Conservation (phyloP, 2,888 invertebrate genomes). For the Andrena praecox region DNA sequence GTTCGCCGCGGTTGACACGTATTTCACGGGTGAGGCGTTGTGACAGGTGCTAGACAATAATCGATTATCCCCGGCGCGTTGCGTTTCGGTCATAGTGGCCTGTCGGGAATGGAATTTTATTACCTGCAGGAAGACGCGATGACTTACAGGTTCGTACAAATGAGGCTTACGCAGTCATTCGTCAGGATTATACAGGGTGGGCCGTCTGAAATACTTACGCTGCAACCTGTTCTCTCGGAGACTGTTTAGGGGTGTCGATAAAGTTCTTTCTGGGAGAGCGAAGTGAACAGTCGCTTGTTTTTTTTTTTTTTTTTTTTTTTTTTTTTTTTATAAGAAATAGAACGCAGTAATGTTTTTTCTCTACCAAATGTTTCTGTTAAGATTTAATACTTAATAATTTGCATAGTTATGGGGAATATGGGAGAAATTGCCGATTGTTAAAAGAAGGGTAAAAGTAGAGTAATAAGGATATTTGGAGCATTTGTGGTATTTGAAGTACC, state of each 20-base stretch:
- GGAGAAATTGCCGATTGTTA: too few relatives aligned
- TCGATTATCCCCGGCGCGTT: conserved; percentile 40
- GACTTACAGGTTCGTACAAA: conserved; percentile 24
- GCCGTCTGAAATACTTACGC: too few relatives aligned
- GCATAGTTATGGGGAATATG: neutral
- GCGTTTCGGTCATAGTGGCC: conserved; percentile 1
- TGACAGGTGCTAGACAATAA: conserved; percentile 49
- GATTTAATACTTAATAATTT: neutral
- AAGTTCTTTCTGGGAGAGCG: neutral
- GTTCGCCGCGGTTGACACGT: conserved; percentile 49
- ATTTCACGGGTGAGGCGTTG: conserved; percentile 46
- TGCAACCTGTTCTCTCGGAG: too few relatives aligned
- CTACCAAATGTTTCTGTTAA: too few relatives aligned
- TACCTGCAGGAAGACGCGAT: neutral
- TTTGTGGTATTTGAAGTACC: neutral
- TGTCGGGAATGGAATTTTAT: conserved; percentile 8
- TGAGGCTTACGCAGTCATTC: conserved; percentile 11
- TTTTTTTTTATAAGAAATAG: too few relatives aligned
- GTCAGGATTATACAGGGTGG: neutral
- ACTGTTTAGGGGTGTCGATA: too few relatives aligned
- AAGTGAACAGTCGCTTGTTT: too few relatives aligned
- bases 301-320: too few relatives aligned
- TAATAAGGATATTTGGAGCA: neutral
- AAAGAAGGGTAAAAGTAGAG: too few relatives aligned
- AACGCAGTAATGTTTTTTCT: too few relatives aligned